phyloP scores from a whole-genome alignment of 2,888 invertebrate species.

The Bombyx huttoni region DNA sequence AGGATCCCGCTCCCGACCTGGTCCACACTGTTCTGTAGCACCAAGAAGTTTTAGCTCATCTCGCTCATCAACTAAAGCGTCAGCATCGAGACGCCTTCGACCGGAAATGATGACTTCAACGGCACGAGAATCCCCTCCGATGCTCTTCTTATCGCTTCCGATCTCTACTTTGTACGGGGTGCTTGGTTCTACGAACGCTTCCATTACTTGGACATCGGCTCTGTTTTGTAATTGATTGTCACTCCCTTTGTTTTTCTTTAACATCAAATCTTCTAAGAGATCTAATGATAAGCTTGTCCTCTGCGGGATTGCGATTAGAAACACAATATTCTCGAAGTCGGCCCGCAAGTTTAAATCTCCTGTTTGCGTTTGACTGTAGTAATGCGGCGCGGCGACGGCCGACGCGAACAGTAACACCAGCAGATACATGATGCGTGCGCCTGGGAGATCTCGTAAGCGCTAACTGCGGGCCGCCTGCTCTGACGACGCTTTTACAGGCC shows the following conservation, averaged over 20 bases:
- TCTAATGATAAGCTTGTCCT: slow-evolving; percentile 25
- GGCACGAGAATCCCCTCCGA: slow-evolving; percentile 31
- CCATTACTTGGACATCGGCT: slow-evolving; percentile 55
- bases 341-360: slow-evolving; percentile 82
- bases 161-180: slow-evolving; percentile 81
- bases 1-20: slow-evolving; percentile 78
- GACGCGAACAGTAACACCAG: slow-evolving; percentile 31
- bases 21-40: slow-evolving; percentile 82
- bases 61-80: slow-evolving; percentile 19
- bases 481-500: slow-evolving; percentile 59
- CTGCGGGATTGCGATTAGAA: slow-evolving; percentile 75
- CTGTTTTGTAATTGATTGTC: slow-evolving; percentile 37
- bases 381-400: slow-evolving; percentile 38
- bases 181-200: slow-evolving; percentile 76
- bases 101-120: slow-evolving; percentile 54
- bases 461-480: slow-evolving; percentile 43
- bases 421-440: slow-evolving; percentile 50
- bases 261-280: slow-evolving; percentile 17
- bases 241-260: slow-evolving; percentile 6
- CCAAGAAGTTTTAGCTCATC: slow-evolving; percentile 74
- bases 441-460: slow-evolving; percentile 25
- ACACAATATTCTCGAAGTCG: slow-evolving; percentile 81
- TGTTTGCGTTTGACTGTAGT: slow-evolving; percentile 82
- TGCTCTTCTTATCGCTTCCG: slow-evolving; percentile 29
- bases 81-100: slow-evolving; percentile 30